Evolutionary conservation across 2,797 vertebrate species (phyloP).

Genomic region (Xiphophorus birchmanni): DNA sequence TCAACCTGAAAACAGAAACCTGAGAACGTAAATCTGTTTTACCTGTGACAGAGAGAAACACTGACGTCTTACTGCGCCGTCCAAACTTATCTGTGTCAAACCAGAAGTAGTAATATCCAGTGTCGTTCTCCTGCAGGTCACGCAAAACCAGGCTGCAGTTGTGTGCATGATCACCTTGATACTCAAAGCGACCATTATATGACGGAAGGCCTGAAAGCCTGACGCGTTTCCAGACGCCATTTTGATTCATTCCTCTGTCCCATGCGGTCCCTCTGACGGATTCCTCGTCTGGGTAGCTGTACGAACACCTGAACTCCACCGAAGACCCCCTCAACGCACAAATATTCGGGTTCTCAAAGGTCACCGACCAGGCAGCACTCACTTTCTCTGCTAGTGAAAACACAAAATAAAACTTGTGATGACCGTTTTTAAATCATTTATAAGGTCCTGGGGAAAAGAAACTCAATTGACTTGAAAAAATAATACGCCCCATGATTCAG

Average conservation of each 20-base stretch:
- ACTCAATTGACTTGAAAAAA: not conserved
- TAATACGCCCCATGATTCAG: not conserved
- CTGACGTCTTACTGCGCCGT: conserved; percentile 8
- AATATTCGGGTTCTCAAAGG: conserved; percentile 35
- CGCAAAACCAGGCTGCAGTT: conserved; percentile 46
- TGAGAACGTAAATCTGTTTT: not conserved
- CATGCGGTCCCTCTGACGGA: conserved; percentile 16
- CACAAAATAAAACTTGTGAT: not conserved
- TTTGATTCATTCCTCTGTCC: conserved; percentile 4
- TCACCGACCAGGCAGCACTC: conserved; percentile 6
- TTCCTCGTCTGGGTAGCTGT: conserved; percentile 17
- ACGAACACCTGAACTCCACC: conserved; percentile 45
- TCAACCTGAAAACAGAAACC: not conserved
- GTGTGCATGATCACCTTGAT: conserved; percentile 35
- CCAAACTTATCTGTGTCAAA: conserved; percentile 9
- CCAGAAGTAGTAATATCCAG: conserved; percentile 52
- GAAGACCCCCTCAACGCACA: conserved; percentile 46
- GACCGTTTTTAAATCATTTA: not conserved
- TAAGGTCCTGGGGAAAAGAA: not conserved
- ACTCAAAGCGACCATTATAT: conserved; percentile 28
- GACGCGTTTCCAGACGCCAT: not conserved
- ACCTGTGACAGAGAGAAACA: conserved; percentile 54
- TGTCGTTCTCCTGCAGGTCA: conserved; percentile 40
- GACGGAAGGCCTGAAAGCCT: conserved; percentile 24
- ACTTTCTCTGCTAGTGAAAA: conserved; percentile 30